Base-by-base conservation (phyloP, 2,797 vertebrate species). In the Sparus aurata region DNA sequence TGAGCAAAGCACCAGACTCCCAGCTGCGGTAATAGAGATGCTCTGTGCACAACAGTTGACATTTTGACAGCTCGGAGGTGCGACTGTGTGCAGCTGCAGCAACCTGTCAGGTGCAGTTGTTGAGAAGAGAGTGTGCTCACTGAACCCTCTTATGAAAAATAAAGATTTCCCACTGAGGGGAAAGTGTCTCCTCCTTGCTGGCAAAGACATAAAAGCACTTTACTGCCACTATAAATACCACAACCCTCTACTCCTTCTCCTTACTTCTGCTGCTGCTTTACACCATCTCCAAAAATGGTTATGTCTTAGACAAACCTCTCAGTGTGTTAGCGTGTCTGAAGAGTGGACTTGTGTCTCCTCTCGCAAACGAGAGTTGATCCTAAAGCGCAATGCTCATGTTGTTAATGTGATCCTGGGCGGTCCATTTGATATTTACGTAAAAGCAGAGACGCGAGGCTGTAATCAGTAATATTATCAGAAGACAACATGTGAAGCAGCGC, bases 31-130 rank as follows among this genome's bases (percentile, higher is more conserved):
- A 81, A 90, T 77, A 82, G 83, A 91, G 87, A 85, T 50, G 76
- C 58, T 85, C 64, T 50, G 71, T 65, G 77, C 69, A 60, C 69
- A 87, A 62, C 52, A 79, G 75, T 61, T 84, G 80, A 81, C 27
- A 20, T 74, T 83, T 79, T 90, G 88, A 89, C 83, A 89, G 82
- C 79, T 80, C 59, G 23, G 64, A 80, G 75, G 88, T 89, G 84
- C 73, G 86, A 89, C 79, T 79, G 84, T 80, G 78, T 85, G 87
- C 77, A 79, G 82, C 77, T 74, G 76, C 49, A 82, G 78, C 38
- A 38, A 81, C 85, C 85, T 90, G 90, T 89, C 89, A 89, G 80
- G 75, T 86, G 84, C 75, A 80, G 79, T 75, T 78, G 83, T 83
- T 80, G 78, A 86, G 83, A 85, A 87, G 80, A 75, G 73, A 87